phyloP scores from a whole-genome alignment of 2,797 vertebrate genomes.

The Thunnus albacares region DNA sequence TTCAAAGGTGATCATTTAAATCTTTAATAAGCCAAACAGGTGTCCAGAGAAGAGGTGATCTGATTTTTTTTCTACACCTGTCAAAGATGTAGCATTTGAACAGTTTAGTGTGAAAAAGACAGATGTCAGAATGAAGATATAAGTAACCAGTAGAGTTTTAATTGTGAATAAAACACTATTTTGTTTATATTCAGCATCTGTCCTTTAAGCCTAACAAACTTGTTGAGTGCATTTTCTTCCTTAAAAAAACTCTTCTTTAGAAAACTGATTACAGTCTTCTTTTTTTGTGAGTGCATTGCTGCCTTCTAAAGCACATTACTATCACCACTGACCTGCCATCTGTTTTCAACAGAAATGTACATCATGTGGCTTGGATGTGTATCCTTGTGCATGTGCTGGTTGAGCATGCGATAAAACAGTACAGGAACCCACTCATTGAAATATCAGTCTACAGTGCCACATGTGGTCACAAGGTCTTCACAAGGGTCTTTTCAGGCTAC shows the following conservation, averaged over 20 bases:
- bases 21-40: slow-evolving; percentile 26
- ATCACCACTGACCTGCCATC: not conserved
- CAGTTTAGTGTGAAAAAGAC: not conserved
- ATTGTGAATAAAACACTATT: no score
- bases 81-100: slow-evolving; percentile 12
- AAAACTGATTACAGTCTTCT: not conserved
- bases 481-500: not conserved
- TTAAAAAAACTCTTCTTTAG: not conserved
- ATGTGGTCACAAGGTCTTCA: not conserved
- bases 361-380: not conserved
- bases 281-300: not conserved
- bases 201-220: not conserved
- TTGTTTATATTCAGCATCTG: not conserved
- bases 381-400: not conserved
- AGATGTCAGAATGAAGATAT: not conserved
- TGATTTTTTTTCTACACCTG: not conserved
- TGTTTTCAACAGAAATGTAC: not conserved
- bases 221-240: no score
- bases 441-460: not conserved
- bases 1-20: slow-evolving; percentile 44
- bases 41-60: slow-evolving; percentile 8
- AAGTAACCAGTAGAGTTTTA: not conserved
- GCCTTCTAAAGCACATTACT: not conserved
- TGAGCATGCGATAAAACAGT: not conserved
- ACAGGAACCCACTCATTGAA: not conserved